Percentiles rank a stretch among this genome's conserved stretches.
Evolutionary conservation across 2,797 vertebrate species (phyloP).

Genomic region (Capromys pilorides): DNA sequence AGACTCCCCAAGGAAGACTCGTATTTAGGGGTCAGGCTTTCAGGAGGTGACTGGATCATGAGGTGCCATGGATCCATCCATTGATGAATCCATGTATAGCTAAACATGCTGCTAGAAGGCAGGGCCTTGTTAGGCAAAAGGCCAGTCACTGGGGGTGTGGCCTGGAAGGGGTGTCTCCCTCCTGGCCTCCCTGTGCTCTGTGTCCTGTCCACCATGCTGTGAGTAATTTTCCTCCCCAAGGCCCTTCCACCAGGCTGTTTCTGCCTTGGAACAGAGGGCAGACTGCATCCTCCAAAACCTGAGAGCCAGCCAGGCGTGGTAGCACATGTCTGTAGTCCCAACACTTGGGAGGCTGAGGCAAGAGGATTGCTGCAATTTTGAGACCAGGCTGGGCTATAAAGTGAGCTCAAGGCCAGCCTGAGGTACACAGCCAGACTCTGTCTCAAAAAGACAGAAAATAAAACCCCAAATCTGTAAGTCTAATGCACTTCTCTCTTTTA

Average conservation of each 20-base stretch:
- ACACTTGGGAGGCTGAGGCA: no score
- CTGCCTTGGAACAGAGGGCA: neutral
- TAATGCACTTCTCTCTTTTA: neutral
- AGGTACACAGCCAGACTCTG: no score
- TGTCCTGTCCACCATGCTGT: neutral
- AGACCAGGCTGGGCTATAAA: no score
- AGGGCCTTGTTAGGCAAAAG: neutral
- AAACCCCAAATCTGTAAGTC: no score
- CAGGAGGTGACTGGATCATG: neutral
- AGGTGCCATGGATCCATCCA: neutral
- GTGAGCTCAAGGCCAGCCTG: no score
- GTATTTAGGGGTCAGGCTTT: neutral
- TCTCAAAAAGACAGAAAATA: no score
- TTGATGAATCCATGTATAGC: neutral
- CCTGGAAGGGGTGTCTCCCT: neutral
- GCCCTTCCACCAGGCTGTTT: neutral
- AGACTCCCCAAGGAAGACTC: neutral
- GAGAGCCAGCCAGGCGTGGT: neutral
- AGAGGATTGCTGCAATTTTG: no score
- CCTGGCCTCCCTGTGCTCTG: neutral
- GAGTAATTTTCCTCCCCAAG: neutral
- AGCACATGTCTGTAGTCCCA: no score
- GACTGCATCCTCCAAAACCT: neutral
- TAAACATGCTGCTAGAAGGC: neutral
- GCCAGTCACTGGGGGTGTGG: neutral